Base-by-base conservation (phyloP, 92 coral and sea anemone genomes). In the Hydrozoanthus gracilis region DNA sequence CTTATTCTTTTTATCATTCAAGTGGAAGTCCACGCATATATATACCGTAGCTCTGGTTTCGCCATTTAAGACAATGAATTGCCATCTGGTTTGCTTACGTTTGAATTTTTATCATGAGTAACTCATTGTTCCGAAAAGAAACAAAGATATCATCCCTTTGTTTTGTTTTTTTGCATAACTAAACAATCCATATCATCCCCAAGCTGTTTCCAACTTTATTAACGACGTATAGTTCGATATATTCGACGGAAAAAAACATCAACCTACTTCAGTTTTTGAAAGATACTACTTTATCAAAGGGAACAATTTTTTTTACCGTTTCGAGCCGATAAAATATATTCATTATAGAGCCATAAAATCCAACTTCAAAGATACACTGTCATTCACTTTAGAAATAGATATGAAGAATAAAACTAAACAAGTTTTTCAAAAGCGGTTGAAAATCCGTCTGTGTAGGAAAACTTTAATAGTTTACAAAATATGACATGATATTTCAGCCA, bases 141-240 rank as follows among this genome's bases (percentile, higher is more conserved):
- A 54, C 85, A 65, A 65, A 65, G 47, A 80, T 80, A 80, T 80
- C 62, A 18, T 27, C 27, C 44, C 35, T 46, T 64, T 80, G 74
- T 65, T 48, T 7, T 44, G 18, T 45, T 16, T 48, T 64, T 20
- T 45, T 62, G 56, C 56, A 44, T 78, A 64, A 70, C 48, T 8
- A 44, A 47, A 7, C 39, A 27, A 27, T 27, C 39, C 39, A 27
- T 27, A 27, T 27, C 2, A 27, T 27, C 39, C 39, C 39, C 39
- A 27, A 27, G 39, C 39, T 27, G 39, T 27, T 12, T 10, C 17
- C 15, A 61, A 48, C 18, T 80, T 79, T 16, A 64, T 49, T 64
- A 67, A 17, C 45, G 20, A 44, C 6, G n/a, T 9, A 15, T 73
- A 16, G 17, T 47, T 48, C 52, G 13, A 10, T 6, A 17, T 16